Percentiles rank a stretch among this genome's conserved stretches.
These are phyloP conservation scores for Cacatua alba DNA, from an alignment of 2,113 vertebrate species.

Conservation along the genomic window DNA sequence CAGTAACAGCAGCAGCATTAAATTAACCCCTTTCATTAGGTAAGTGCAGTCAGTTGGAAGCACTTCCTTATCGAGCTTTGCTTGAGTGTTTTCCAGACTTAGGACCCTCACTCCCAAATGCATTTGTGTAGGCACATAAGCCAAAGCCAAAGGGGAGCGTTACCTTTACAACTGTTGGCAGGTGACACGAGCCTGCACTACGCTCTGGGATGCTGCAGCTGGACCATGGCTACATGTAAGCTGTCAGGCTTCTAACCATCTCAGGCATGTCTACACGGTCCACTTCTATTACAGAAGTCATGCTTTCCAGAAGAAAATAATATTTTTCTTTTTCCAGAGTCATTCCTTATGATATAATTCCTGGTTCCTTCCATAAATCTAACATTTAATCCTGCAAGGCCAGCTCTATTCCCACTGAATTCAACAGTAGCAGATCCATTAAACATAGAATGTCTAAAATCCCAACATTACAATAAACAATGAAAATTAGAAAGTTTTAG, in stretches of 20 bases:
- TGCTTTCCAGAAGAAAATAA: background rate
- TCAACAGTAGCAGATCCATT: background rate
- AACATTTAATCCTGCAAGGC: background rate
- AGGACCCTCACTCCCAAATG: background rate
- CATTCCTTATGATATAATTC: background rate
- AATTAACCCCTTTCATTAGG: background rate
- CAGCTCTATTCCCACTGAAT: background rate
- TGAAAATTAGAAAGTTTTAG: background rate
- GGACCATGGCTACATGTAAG: background rate
- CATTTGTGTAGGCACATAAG: fast-evolving
- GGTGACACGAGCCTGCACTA: background rate
- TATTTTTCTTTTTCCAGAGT: background rate
- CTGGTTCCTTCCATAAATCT: background rate
- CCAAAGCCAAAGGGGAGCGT: background rate
- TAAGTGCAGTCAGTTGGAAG: background rate
- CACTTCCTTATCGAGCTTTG: background rate
- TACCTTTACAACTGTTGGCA: background rate
- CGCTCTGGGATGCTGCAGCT: background rate
- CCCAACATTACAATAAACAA: background rate
- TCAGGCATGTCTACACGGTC: background rate
- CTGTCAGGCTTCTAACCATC: background rate
- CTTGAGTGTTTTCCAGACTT: background rate
- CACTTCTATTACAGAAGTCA: background rate
- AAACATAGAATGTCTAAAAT: background rate
- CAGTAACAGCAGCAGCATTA: background rate